phyloP scores from a whole-genome alignment of 2,797 vertebrate genomes.

The Strix occidentalis region DNA sequence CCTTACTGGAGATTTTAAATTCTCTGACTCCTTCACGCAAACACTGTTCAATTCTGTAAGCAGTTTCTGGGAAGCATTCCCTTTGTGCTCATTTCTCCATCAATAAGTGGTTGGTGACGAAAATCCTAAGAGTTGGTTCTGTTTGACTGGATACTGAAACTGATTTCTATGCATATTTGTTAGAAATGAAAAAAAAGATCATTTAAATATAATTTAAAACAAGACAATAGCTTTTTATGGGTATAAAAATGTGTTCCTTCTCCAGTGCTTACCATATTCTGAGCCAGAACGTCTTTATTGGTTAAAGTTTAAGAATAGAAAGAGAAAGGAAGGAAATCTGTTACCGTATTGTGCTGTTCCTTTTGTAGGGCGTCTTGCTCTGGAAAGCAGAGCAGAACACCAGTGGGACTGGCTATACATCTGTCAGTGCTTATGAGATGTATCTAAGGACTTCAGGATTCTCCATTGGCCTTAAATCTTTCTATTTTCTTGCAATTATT shows the following conservation, averaged over 20 bases:
- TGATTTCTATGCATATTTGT: not conserved
- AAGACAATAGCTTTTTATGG: not conserved
- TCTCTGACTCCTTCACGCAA: not conserved
- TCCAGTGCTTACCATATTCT: not conserved
- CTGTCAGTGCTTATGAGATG: not conserved
- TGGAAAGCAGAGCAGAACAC: not conserved
- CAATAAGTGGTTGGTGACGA: not conserved
- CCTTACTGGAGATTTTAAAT: not conserved
- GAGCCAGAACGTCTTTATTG: not conserved
- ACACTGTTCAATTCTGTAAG: not conserved
- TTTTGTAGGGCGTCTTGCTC: not conserved
- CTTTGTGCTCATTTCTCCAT: not conserved
- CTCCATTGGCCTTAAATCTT: not conserved
- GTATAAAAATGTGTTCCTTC: not conserved
- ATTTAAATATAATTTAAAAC: not conserved
- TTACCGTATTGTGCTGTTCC: accelerated
- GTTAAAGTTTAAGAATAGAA: not conserved
- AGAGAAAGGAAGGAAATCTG: not conserved
- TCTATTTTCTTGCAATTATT: not conserved
- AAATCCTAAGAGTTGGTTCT: not conserved
- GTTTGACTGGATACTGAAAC: not conserved
- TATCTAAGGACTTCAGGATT: not conserved
- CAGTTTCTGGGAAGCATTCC: not conserved
- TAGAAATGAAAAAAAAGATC: not conserved
- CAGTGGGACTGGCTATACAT: not conserved